A percentile compares a stretch with the other conserved stretches of the same genome.
phyloP scores from a whole-genome alignment of 2,888 invertebrate genomes.

The Diplazon laetatorius region DNA sequence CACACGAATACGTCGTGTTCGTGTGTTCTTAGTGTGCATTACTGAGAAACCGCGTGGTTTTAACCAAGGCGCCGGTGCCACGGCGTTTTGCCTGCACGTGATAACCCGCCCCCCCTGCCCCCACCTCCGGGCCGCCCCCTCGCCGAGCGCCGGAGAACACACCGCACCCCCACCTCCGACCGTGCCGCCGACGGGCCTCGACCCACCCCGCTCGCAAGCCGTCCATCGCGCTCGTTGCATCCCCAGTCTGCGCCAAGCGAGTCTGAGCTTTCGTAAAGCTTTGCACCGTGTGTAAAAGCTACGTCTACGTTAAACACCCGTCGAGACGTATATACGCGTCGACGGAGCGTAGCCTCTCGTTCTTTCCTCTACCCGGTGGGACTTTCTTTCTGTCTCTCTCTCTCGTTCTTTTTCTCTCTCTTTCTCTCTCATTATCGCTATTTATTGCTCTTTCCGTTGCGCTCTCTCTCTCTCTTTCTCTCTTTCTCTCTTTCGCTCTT shows the following conservation, averaged over 20 bases:
- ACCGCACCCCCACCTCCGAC: not conserved
- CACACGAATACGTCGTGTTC: constrained; percentile 26
- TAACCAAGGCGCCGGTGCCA: constrained; percentile 64
- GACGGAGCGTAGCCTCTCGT: constrained; percentile 21
- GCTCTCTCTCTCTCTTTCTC: no score
- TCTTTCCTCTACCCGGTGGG: constrained; percentile 30
- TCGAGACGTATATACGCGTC: not conserved
- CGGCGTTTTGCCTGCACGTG: constrained; percentile 46
- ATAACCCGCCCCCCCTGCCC: constrained; percentile 24
- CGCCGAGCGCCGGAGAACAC: constrained; percentile 42
- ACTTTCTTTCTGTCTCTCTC: not conserved
- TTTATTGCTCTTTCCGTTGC: no score
- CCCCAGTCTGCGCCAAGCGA: constrained; percentile 48
- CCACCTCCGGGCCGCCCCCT: not conserved
- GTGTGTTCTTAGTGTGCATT: constrained; percentile 38
- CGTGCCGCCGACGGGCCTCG: no score
- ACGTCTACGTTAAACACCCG: not conserved
- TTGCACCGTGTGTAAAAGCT: no score
- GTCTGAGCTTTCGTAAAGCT: constrained; percentile 55
- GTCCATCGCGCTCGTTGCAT: constrained; percentile 46
- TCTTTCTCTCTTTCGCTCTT: no score
- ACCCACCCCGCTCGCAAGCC: no score
- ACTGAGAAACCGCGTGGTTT: constrained; percentile 61
- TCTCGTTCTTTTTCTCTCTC: no score
- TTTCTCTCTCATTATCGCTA: no score